Conservation (phyloP, 1,140 invertebrate genomes). For the Eueides isabella region DNA sequence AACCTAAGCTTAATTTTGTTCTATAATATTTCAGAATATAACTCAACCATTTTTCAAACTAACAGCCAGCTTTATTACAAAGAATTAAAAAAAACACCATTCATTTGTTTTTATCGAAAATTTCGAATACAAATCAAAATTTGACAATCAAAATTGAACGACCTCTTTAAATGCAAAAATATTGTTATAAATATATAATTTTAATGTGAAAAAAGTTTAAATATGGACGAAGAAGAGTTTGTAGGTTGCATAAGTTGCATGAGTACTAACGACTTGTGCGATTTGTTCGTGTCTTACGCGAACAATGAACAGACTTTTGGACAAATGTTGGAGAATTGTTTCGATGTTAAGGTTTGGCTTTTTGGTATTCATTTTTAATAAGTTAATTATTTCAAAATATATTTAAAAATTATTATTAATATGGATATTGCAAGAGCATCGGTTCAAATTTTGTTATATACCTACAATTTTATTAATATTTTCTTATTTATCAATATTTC, state of each 20-base stretch:
- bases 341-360: slow-evolving; percentile 65
- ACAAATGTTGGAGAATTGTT: slow-evolving; percentile 74
- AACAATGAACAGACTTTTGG: slow-evolving; percentile 72
- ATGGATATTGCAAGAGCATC: not conserved
- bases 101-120: slow-evolving; percentile 12
- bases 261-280: slow-evolving; percentile 71
- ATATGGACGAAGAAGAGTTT: slow-evolving; percentile 66
- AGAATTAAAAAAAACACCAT: not conserved
- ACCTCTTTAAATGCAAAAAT: slow-evolving; percentile 11
- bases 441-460: too few relatives aligned
- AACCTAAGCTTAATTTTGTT: too few relatives aligned
- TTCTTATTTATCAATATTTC: too few relatives aligned
- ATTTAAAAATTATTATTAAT: too few relatives aligned
- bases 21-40: too few relatives aligned
- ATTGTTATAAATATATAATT: slow-evolving; percentile 10
- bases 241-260: slow-evolving; percentile 77
- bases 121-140: slow-evolving; percentile 26
- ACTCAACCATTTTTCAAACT: too few relatives aligned
- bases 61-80: not conserved
- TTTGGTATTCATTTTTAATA: slow-evolving; percentile 34
- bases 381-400: slow-evolving; percentile 10
- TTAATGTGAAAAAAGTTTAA: slow-evolving; percentile 29
- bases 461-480: too few relatives aligned
- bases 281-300: slow-evolving; percentile 71
- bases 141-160: slow-evolving; percentile 25